Evolutionary conservation across 2,888 invertebrate species (phyloP).

Genomic region (Dendrolimus pini): DNA sequence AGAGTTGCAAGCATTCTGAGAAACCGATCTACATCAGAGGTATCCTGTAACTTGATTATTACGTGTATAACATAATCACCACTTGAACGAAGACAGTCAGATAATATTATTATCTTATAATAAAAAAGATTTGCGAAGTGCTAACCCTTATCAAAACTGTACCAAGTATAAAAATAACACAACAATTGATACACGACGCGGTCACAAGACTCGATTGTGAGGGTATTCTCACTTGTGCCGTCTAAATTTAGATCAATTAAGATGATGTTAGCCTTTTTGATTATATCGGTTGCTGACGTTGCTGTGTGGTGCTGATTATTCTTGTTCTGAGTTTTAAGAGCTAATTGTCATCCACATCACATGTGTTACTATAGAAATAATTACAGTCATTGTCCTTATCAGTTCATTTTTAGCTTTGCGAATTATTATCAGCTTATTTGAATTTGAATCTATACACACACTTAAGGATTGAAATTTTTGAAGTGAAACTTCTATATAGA

Average conservation of each 20-base stretch:
- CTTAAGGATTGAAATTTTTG: too few species aligned
- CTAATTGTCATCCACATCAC: conserved; percentile 28
- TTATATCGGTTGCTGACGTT: conserved; percentile 24
- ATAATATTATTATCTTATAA: neutral
- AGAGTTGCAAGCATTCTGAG: too few species aligned
- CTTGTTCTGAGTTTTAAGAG: conserved; percentile 31
- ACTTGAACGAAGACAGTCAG: neutral
- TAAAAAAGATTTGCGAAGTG: neutral
- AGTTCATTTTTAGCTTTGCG: neutral
- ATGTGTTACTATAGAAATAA: conserved; percentile 19
- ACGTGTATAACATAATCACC: too few species aligned
- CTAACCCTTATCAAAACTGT: conserved; percentile 19
- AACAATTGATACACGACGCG: conserved; percentile 36
- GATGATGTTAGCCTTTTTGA: conserved; percentile 52
- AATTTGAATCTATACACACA: too few species aligned
- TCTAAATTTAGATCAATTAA: conserved; percentile 64
- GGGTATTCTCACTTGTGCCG: conserved; percentile 40
- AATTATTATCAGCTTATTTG: too few species aligned
- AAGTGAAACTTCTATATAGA: too few species aligned
- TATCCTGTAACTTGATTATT: too few species aligned
- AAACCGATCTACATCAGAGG: too few species aligned
- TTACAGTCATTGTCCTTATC: neutral
- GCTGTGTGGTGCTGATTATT: conserved; percentile 37
- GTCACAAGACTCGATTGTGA: conserved; percentile 53
- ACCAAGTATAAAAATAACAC: conserved; percentile 50